A percentile compares a stretch with the other conserved stretches of the same genome.
phyloP scores from a whole-genome alignment of 2,113 vertebrate genomes.

The Eublepharis macularius region DNA sequence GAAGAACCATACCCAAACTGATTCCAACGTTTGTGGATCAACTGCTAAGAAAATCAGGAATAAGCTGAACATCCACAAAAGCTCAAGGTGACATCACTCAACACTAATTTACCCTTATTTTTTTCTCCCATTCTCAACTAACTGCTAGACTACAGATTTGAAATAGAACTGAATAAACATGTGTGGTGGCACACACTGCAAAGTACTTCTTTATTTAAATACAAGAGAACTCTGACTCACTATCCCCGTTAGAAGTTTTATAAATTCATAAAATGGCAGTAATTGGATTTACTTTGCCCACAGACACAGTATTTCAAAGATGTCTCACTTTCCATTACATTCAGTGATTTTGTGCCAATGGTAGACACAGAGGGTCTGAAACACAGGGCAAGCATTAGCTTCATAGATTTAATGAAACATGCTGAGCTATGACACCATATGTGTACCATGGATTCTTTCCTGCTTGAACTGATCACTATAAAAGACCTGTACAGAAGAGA shows the following conservation, averaged over 20 bases:
- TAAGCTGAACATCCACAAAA: no score
- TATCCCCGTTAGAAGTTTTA: neutral
- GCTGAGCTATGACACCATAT: neutral
- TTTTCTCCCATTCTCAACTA: fast-evolving
- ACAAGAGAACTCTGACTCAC: neutral
- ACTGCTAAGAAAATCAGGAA: no score
- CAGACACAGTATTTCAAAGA: neutral
- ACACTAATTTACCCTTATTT: fast-evolving
- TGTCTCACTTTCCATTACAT: neutral
- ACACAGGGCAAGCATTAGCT: neutral
- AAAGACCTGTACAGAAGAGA: neutral
- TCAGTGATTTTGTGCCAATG: fast-evolving
- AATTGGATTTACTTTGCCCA: constrained; percentile 2
- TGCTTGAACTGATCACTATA: neutral
- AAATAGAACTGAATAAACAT: neutral
- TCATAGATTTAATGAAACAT: neutral
- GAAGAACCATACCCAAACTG: no score
- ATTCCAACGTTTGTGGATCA: no score
- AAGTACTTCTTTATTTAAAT: neutral
- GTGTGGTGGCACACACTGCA: neutral
- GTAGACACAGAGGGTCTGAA: neutral
- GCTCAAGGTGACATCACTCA: constrained; percentile 31
- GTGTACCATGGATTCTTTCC: neutral
- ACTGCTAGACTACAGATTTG: neutral
- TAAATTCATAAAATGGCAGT: neutral